Evolutionary conservation across 2,797 vertebrate species (phyloP).

Genomic region (Tokudaia muenninki): DNA sequence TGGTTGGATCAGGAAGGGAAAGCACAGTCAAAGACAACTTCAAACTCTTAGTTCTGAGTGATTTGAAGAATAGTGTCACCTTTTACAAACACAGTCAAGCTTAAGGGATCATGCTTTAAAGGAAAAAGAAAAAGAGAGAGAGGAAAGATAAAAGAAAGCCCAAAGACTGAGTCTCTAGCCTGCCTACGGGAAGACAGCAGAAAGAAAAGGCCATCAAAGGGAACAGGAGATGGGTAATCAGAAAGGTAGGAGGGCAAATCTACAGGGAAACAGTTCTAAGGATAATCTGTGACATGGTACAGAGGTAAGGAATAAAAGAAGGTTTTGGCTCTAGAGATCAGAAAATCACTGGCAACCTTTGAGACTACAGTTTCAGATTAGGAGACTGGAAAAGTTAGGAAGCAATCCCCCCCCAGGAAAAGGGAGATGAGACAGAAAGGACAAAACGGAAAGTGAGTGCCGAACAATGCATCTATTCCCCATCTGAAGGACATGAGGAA

Average conservation of each 20-base stretch:
- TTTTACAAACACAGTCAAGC: slow-evolving; percentile 68
- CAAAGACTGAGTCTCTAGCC: slow-evolving; percentile 67
- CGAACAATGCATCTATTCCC: background rate
- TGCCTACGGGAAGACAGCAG: slow-evolving; percentile 61
- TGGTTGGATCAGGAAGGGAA: slow-evolving; percentile 56
- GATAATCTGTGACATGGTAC: slow-evolving; percentile 59
- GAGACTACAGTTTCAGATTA: slow-evolving; percentile 36
- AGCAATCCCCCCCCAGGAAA: background rate
- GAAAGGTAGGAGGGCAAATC: slow-evolving; percentile 70
- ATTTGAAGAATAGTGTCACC: slow-evolving; percentile 72
- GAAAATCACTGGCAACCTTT: slow-evolving; percentile 69
- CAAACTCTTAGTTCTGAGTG: slow-evolving; percentile 63
- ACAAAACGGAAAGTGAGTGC: background rate
- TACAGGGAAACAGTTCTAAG: slow-evolving; percentile 70
- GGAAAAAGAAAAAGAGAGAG: slow-evolving; percentile 43
- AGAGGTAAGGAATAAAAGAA: slow-evolving; percentile 67
- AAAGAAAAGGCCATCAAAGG: slow-evolving; percentile 71
- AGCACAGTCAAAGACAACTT: slow-evolving; percentile 72
- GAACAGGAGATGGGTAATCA: slow-evolving; percentile 62
- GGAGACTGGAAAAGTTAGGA: background rate
- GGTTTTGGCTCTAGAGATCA: slow-evolving; percentile 61
- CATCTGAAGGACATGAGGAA: background rate
- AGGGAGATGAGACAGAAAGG: background rate
- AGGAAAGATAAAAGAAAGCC: slow-evolving; percentile 73
- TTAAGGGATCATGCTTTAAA: slow-evolving; percentile 60